Evolutionary conservation across 2,888 invertebrate genomes (phyloP), one percentile per base, ranked within the genome.

Genomic region (Protophormia terraenovae): DNA sequence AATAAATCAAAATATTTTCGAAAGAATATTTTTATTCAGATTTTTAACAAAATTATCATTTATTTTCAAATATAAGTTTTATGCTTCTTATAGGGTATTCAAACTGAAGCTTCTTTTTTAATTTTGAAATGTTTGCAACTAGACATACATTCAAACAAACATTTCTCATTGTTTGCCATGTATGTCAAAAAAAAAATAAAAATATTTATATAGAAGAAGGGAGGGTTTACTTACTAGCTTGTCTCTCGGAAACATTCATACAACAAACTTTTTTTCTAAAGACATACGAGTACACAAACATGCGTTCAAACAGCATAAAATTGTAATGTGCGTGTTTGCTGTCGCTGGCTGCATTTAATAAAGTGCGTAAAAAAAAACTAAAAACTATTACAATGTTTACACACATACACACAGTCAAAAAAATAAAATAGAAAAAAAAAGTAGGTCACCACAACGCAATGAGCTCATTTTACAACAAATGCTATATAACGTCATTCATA

Each of bases 371-470:
- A 6, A 55, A 55, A 58, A 35, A 35, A 77, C 47, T 76, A 71
- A 69, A 62, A 80, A 71, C 38, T 72, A 72, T 72, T 80, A 64
- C 53, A 72, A 67, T 77, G 69, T 32, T 62, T 62, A 67, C 53
- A 29, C 0, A 47, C 41, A 50, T 22, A 5, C 8, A 45, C 47
- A n/a, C 73, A 83, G 73, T 84, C 71, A 55, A 80, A 71, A 47
- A 67, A 77, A 66, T 45, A 78, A 47, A 50, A 50, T 47, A 16
- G 22, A 50, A 14, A 45, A 29, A 66, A 79, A 75, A 85, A 82
- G 66, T 85, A 71, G 85, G 85, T 82, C 85, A 85, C 64, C 64
- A 50, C 55, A 82, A 75, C 85, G 85, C 85, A 85, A 85, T 85
- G 85, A 85, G 85, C 85, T 82, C 85, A 82, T 82, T 85, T n/a